Base-by-base conservation (phyloP, 2,888 invertebrate species). In the Beris morrisii region DNA sequence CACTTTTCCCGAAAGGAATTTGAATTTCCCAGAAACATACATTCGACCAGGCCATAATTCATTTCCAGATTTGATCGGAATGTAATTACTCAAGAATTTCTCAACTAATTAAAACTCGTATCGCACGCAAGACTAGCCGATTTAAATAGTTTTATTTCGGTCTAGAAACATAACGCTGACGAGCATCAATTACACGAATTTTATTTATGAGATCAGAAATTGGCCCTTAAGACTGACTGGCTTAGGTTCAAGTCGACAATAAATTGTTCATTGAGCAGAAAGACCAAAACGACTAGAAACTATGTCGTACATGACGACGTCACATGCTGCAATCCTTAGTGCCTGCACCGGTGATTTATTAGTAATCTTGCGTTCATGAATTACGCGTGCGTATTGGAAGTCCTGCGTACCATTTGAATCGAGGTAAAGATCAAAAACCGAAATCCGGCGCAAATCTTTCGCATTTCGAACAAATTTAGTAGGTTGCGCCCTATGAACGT, bases 401-500 rank as follows among this genome's bases (percentile, higher is more conserved):
- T 67, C 48, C 53, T 45, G 22, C 22, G 43, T 67, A 64, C 66
- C 64, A 66, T 64, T 22, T 48, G 59, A 65, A 65, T 56, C 63
- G 56, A 46, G 61, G 45, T 45, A 13, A 48, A 61, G 67, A 67
- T 67, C 65, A 69, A 66, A 69, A 64, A 50, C 54, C 50, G 61
- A 38, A 56, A 52, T 12, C 45, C n/a, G 22, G 31, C 50, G 31
- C 32, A 55, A 52, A 58, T 64, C 11, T 58, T 28, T 46, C 3
- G 54, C 44, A 59, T 32, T 54, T 44, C 43, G 61, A 59, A 68
- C 67, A 67, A 64, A 70, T 69, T 67, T 69, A 15, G 67, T 63
- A 69, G 70, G 70, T 67, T 70, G 67, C 55, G 64, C 52, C 61
- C 67, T 66, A 50, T 61, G 66, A 69, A 52, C 43, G 13, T 31